A percentile compares a stretch with the other conserved stretches of the same genome.
These are phyloP conservation scores for Etheostoma perlongum DNA, from an alignment of 2,797 vertebrate species.

Conservation along the genomic window DNA sequence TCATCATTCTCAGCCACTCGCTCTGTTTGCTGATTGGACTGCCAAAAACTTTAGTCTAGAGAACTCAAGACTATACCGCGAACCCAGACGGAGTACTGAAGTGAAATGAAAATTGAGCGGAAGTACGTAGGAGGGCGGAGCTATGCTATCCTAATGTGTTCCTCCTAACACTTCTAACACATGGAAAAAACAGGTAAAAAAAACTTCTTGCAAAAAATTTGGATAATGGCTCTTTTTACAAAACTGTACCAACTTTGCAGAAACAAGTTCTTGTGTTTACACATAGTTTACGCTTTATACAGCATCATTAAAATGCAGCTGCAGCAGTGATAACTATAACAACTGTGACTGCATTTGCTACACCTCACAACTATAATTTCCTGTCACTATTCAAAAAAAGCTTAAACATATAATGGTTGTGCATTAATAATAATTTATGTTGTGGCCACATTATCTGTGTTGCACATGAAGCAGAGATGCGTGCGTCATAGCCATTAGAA, in stretches of 20 bases:
- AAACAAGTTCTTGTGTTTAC: neutral
- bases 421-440: neutral
- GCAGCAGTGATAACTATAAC: neutral
- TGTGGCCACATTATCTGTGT: neutral
- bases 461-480: neutral
- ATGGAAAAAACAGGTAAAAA: neutral
- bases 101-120: too few species aligned
- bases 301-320: neutral
- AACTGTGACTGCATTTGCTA: neutral
- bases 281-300: neutral
- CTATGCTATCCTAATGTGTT: neutral
- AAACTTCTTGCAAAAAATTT: neutral
- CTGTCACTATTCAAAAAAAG: neutral
- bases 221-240: neutral
- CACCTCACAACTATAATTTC: neutral
- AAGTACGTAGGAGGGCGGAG: too few species aligned
- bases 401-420: neutral
- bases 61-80: too few species aligned
- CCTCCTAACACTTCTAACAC: neutral
- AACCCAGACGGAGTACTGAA: too few species aligned
- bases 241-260: neutral
- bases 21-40: too few species aligned
- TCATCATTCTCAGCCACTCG: too few species aligned
- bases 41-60: too few species aligned
- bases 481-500: neutral